Base-by-base conservation (phyloP, 2,888 invertebrate species). In the Drosophila imparisetae region DNA sequence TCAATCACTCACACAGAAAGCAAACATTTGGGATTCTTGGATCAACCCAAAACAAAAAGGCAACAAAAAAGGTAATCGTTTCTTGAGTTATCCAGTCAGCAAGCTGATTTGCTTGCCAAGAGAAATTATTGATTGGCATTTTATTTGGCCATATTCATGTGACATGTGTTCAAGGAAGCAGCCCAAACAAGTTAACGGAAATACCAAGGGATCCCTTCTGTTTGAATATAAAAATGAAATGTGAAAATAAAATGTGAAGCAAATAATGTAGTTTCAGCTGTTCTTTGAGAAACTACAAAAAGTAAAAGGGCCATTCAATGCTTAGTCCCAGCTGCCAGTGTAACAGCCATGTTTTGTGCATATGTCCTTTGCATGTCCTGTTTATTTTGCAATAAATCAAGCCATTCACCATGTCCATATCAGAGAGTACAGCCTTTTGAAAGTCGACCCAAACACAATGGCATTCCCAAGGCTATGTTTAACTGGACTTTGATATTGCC, bases 91-190 rank as follows among this genome's bases (percentile, higher is more conserved):
- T 73, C 67, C 80, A 69, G 70, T 52, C 45, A 53, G 58, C 48
- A 58, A 52, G 67, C 60, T 38, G 61, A 21, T 40, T 27, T 45
- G 57, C 57, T 50, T 55, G 53, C 45, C 38, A 55, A 76, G 66
- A 76, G 65, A 86, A 78, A 78, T 90, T 86, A 90, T 86, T 90
- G 86, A 86, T 86, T 73, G 80, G 48, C 80, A 72, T 85, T 87
- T 82, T 86, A 86, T 81, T 77, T 72, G 76, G 73, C 83, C 63
- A 78, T 88, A 85, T 85, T 86, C 82, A 34, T 5, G 71, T 58
- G 59, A 70, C 72, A 72, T 74, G 74, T 72, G 67, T 71, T 13
- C 18, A 45, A 40, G 71, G 64, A 58, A 54, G 54, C 55, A 66
- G 64, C 67, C 77, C 70, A 50, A 72, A 63, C 75, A 82, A 82